Evolutionary conservation across 2,113 vertebrate genomes (phyloP), one percentile per base, ranked within the genome.

Genomic region (Neogobius melanostomus): DNA sequence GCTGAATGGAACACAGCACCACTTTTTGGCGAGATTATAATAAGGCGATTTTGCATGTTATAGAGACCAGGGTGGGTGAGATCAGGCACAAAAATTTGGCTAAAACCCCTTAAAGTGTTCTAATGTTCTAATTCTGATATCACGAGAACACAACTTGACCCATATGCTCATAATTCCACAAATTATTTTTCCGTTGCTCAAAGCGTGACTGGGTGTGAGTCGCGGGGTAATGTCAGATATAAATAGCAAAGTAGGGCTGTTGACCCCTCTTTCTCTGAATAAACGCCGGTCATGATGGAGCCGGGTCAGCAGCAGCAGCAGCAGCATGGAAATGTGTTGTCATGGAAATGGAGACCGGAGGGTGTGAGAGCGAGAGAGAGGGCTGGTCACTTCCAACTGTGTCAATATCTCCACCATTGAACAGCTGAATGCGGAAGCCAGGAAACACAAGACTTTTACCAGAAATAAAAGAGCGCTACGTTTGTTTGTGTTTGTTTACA

Each of bases 271-370:
- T 48, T 66, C 57, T 60, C 61, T 11, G 57, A 45, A 79, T 66
- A 74, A 74, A 51, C 4, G 68, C 64, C 28, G 54, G 66, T 36
- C 43, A 21, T 62, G 46, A 43, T 16, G 56, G 51, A 53, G 48
- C 75, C 8, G 67, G 75, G 67, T 78, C 60, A 76, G 60, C 52
- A 69, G 45, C 61, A 60, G 57, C 76, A 53, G 53, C 52, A 66
- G 45, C 61, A 56, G 57, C 76, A 49, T 53, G 72, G 53, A 8
- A 48, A 69, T 68, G 53, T 69, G 80, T 82, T 74, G 47, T 77
- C 66, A 81, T 81, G 69, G 77, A 78, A 83, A 82, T 75, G 64
- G 60, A 63, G 66, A 62, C 51, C 45, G 63, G 7, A 12, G 63
- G 56, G 52, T 48, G 28, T 52, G 16, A 56, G 53, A 11, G 50